Base-by-base conservation (phyloP, 2,797 vertebrate genomes). In the Arnoldichthys spilopterus region DNA sequence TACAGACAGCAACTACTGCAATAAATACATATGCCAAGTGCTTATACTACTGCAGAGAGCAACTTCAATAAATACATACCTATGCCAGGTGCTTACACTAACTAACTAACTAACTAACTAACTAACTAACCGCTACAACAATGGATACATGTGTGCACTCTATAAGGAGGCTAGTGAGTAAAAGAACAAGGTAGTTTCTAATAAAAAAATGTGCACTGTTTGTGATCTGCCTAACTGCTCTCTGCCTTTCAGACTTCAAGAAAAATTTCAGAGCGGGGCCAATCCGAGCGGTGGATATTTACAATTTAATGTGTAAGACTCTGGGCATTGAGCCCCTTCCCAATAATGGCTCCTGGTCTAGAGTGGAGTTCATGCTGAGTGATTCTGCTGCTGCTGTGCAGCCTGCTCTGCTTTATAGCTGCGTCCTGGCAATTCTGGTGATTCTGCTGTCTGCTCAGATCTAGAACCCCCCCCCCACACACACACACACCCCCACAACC, bases 261-360 rank as follows among this genome's bases (percentile, higher is more conserved):
- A 82, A 86, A 81, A 94, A 95, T 83, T 90, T 94, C 85, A 90
- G 81, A 54, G 95, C 94, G 0, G 92, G 93, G 61, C 96, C 97
- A 3, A 96, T 99, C 83, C 90, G 93, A 80, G 80, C 93, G 0
- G 97, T 99, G 81, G 98, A 99, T 7, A 81, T 99, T 84, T 99
- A 99, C 86, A 99, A 98, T 22, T 1, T 99, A 77, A 95, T 99
- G 96, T 99, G 97, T 88, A 80, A 86, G 3, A 92, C 92, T 12
- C 76, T 95, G 26, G 94, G 93, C 72, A 85, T 98, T 26, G 32
- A 92, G 20, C 94, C 97, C 0, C 89, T 95, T 87, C 95, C 97
- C 77, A 99, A 99, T 88, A 99, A 99, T 0, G 98, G 98, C 34
- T 98, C 98, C 73, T 99, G 97, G 98, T 93, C 96, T 77, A 90